These are phyloP conservation scores for Poeciliopsis retropinna DNA, from an alignment of 2,113 vertebrate genomes.

Conservation along the genomic window DNA sequence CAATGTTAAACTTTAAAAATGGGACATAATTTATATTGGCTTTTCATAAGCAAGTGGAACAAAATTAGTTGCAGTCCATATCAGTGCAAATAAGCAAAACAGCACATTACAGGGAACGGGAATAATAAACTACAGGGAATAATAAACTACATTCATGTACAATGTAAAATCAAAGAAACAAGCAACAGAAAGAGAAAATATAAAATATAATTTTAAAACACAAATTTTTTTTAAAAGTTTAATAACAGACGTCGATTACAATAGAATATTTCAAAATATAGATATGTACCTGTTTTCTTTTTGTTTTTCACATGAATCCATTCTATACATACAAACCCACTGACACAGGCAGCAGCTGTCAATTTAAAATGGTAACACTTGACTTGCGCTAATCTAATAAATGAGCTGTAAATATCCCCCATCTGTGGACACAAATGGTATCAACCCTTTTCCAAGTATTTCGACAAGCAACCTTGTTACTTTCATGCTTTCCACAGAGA, in stretches of 20 bases:
- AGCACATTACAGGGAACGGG: no score
- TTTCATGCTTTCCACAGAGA: slow-evolving; percentile 12
- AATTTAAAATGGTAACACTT: slow-evolving; percentile 38
- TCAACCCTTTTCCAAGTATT: slow-evolving; percentile 25
- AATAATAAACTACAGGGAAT: neutral
- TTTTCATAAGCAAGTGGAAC: neutral
- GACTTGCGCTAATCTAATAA: slow-evolving; percentile 66
- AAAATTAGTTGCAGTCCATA: neutral
- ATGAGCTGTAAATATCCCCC: slow-evolving; percentile 55
- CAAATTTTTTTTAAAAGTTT: neutral
- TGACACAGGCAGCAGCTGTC: slow-evolving; percentile 37
- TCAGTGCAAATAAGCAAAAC: neutral
- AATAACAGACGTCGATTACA: neutral
- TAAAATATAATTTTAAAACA: no score
- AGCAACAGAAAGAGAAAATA: no score
- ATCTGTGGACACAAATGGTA: slow-evolving; percentile 23
- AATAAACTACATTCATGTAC: neutral
- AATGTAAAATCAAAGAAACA: neutral
- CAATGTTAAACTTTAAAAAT: neutral
- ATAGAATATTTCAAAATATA: neutral
- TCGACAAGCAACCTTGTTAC: slow-evolving; percentile 26
- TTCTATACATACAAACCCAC: slow-evolving; percentile 2
- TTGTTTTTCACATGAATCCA: neutral
- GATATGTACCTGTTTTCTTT: neutral
- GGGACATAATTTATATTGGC: no score